Percentiles rank a stretch among this genome's conserved stretches.
Evolutionary conservation across 37 sponge, comb jelly and placozoan species (phyloP).

Genomic region (Amphimedon queenslandica): DNA sequence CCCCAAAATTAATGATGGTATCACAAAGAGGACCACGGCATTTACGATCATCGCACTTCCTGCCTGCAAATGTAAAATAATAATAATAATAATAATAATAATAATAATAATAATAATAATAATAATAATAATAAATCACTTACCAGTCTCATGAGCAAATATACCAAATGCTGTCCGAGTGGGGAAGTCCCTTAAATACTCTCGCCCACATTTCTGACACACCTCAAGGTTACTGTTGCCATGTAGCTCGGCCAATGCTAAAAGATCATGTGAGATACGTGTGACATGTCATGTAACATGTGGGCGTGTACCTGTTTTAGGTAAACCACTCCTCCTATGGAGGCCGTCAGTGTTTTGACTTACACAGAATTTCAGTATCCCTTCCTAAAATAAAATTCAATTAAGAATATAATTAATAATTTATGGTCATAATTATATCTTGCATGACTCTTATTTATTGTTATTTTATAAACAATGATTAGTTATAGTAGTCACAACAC

Average conservation of each 20-base stretch:
- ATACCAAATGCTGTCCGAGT: conserved; percentile 9
- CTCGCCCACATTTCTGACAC: conserved; percentile 34
- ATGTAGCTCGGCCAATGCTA: conserved; percentile 46
- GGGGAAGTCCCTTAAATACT: conserved; percentile 45
- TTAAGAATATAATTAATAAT: no score
- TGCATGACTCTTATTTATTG: no score
- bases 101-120: neutral
- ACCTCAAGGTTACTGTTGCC: conserved; percentile 45
- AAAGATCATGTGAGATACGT: neutral
- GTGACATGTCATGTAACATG: neutral
- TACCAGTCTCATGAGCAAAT: conserved; percentile 2
- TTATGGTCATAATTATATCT: no score
- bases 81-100: neutral
- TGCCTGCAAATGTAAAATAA: conserved; percentile 26
- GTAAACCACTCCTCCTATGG: conserved; percentile 48
- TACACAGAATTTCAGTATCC: conserved; percentile 28
- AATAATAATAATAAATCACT: neutral
- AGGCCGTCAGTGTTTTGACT: conserved; percentile 58
- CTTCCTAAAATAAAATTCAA: conserved; percentile 24
- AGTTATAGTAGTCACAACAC: no score
- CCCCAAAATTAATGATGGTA: conserved; percentile 80
- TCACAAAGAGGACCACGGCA: conserved; percentile 55
- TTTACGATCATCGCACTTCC: conserved; percentile 48
- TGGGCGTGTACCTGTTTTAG: conserved; percentile 17
- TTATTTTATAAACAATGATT: no score